Base-by-base conservation (phyloP, 2,888 invertebrate species). In the Aporophyla lueneburgensis region DNA sequence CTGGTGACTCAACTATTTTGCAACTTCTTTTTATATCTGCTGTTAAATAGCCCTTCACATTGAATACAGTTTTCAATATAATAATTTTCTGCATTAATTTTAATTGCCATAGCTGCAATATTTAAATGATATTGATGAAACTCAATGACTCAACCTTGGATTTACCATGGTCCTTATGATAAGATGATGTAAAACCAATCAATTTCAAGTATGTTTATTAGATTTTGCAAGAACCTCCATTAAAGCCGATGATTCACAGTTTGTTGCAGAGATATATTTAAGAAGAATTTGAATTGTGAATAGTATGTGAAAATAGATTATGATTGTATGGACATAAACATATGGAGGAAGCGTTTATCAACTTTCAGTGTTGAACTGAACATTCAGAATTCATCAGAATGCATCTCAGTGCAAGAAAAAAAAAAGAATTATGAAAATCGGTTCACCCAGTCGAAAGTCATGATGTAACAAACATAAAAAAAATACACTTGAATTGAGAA, bases 171-270 rank as follows among this genome's bases (percentile, higher is more conserved):
- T 40, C 1, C 43, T 10, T n/a, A 5, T 33, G 46, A 24, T 33
- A 14, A 33, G 14, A 49, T 73, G 62, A 63, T 74, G 67, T n/a
- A 80, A 58, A 2, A 27, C 9, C 5, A 21, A 21, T 58, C 68
- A 40, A 63, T 10, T 58, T 63, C 19, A 58, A 53, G 19, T 40
- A 16, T 43, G 9, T 4, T n/a, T 43, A 12, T 10, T 4, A 43
- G 19, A 54, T 80, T 79, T 70, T 21, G 33, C 56, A 65, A 71
- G 40, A 65, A 62, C 19, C 14, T 51, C 27, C 7, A 16, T 19
- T 49, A 14, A 14, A 10, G 56, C 6, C 51, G 21, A 40, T 51
- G 43, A 75, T 43, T 56, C 40, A 75, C 16, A 62, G 14, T 46
- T 40, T 24, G 1, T 40, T 43, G 2, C 10, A 59, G 16, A 53